Conservation (phyloP, 37 sponge, comb jelly and placozoan genomes). For the Chondrilla cf. caribensis region DNA sequence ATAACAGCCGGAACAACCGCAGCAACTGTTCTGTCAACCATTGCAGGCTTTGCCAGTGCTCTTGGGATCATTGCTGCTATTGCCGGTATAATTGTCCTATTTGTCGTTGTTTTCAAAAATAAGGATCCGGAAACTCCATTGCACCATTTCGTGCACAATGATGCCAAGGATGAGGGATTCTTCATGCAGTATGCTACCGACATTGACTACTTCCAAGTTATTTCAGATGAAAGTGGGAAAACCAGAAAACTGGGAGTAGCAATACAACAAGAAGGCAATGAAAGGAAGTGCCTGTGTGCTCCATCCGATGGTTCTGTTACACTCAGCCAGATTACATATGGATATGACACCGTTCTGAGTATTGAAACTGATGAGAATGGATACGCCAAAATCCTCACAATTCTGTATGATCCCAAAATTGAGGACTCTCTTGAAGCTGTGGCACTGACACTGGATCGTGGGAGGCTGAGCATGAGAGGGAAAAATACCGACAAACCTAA, state of each 20-base stretch:
- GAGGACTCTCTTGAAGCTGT: not conserved
- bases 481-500: not conserved
- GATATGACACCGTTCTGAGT: not conserved
- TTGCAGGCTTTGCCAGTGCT: not conserved
- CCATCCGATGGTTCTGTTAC: not conserved
- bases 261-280: not conserved
- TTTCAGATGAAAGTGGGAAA: not conserved
- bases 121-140: not conserved
- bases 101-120: not conserved
- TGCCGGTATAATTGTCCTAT: not conserved
- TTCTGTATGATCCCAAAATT: too few relatives aligned
- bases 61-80: slow-evolving; percentile 12
- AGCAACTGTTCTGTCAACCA: not conserved
- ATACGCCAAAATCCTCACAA: not conserved
- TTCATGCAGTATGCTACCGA: not conserved
- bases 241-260: not conserved
- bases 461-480: not conserved
- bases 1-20: not conserved
- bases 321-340: not conserved
- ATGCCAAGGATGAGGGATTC: not conserved
- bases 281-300: not conserved
- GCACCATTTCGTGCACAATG: not conserved
- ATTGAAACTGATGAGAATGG: not conserved
- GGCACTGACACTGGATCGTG: not conserved
- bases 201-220: slow-evolving; percentile 17